Conservation (phyloP, 2,888 invertebrate genomes). For the Sesia apiformis region DNA sequence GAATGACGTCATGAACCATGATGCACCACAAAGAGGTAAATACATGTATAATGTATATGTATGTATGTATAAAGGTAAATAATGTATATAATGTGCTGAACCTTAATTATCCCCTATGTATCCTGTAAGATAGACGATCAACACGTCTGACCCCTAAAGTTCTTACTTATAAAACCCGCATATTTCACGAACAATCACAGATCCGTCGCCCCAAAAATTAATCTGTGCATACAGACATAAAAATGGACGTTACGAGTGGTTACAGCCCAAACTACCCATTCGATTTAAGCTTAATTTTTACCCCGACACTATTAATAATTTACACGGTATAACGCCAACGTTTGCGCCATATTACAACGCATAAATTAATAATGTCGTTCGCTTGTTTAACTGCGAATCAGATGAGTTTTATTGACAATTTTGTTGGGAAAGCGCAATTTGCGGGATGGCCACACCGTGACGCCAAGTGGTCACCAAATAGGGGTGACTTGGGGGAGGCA, state of each 20-base stretch:
- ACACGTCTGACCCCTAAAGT: too few relatives aligned
- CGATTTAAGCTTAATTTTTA: constrained; percentile 73
- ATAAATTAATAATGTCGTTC: constrained; percentile 74
- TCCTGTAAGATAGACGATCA: too few relatives aligned
- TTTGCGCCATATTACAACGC: constrained; percentile 72
- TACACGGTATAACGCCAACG: constrained; percentile 68
- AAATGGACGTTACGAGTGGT: constrained; percentile 14
- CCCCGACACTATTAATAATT: constrained; percentile 74
- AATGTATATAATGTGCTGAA: too few relatives aligned
- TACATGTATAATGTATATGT: too few relatives aligned
- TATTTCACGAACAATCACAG: neutral
- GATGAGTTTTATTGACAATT: constrained; percentile 75
- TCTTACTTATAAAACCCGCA: constrained; percentile 10
- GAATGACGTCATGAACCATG: too few relatives aligned
- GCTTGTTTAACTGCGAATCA: constrained; percentile 75
- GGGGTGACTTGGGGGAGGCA: constrained; percentile 27
- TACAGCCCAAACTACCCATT: constrained; percentile 69
- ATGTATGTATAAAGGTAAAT: too few relatives aligned
- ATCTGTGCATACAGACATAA: constrained; percentile 63
- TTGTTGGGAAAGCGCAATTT: constrained; percentile 73
- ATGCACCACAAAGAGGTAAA: too few relatives aligned
- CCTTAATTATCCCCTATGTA: too few relatives aligned
- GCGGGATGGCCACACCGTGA: constrained; percentile 65
- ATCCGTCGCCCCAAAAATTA: constrained; percentile 46
- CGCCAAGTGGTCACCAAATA: constrained; percentile 68